Conservation (phyloP, 1,140 invertebrate genomes). For the Saccostrea glomerata region DNA sequence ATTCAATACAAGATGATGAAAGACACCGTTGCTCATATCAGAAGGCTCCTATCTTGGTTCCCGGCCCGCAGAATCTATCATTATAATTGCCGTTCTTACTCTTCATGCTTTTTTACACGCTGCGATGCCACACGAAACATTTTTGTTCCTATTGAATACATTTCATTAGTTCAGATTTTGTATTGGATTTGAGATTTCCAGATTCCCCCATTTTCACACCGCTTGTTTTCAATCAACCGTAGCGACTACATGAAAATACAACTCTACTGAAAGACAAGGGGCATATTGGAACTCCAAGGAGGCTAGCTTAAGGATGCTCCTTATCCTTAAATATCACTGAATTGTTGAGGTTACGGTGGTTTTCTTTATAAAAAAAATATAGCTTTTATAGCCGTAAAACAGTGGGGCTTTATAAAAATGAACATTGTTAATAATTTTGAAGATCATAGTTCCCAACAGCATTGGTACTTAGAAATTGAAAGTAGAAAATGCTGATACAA, state of each 20-base stretch:
- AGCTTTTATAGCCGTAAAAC: not conserved
- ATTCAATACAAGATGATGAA: too few species aligned
- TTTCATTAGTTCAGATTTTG: constrained; percentile 29
- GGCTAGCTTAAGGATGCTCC: not conserved
- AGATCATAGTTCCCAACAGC: not conserved
- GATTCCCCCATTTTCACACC: constrained; percentile 32
- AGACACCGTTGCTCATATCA: not conserved
- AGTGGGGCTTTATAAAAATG: not conserved
- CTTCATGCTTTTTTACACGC: not conserved
- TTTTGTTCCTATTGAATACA: constrained; percentile 34
- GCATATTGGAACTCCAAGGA: constrained; percentile 1
- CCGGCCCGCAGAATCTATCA: not conserved
- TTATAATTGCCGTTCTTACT: constrained; percentile 2
- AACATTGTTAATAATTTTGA: not conserved
- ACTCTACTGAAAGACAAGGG: constrained; percentile 12
- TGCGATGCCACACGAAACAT: not conserved
- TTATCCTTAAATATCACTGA: not conserved
- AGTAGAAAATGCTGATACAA: not conserved
- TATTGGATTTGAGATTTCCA: constrained; percentile 25
- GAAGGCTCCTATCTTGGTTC: not conserved
- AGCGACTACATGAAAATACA: constrained; percentile 31
- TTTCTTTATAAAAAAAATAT: not conserved
- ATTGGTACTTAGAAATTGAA: not conserved
- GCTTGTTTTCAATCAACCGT: constrained; percentile 33
- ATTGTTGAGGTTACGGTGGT: not conserved